These are phyloP conservation scores for Panthera leo DNA, from an alignment of 2,113 vertebrate genomes.

Conservation along the genomic window DNA sequence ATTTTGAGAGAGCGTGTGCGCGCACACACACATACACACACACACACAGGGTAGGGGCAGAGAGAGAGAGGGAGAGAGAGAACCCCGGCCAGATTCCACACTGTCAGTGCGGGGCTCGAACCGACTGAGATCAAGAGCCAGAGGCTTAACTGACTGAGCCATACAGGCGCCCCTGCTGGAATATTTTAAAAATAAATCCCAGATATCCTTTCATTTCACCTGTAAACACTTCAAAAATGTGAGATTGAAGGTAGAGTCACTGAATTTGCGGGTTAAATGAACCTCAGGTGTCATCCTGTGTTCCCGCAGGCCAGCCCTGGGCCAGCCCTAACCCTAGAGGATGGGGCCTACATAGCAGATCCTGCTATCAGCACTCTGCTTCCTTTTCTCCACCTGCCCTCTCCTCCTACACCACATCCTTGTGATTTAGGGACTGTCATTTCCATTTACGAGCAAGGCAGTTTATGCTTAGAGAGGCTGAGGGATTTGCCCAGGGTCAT, in stretches of 20 bases:
- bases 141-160: no score
- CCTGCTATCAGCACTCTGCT: not conserved
- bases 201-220: not conserved
- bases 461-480: not conserved
- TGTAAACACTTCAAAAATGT: not conserved
- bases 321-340: no score
- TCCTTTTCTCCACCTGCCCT: not conserved
- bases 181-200: not conserved
- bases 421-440: not conserved
- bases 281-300: not conserved
- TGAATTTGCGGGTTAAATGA: not conserved
- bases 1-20: no score
- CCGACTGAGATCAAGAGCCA: no score
- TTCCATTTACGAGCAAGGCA: not conserved
- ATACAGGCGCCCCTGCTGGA: not conserved
- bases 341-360: rapidly evolving
- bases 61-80: no score
- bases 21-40: no score
- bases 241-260: not conserved
- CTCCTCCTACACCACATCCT: no score
- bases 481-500: not conserved
- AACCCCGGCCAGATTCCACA: no score
- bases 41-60: no score
- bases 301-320: not conserved
- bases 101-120: no score